These are phyloP conservation scores for Entomyzon cyanotis DNA, from an alignment of 2,113 vertebrate species.

Conservation along the genomic window DNA sequence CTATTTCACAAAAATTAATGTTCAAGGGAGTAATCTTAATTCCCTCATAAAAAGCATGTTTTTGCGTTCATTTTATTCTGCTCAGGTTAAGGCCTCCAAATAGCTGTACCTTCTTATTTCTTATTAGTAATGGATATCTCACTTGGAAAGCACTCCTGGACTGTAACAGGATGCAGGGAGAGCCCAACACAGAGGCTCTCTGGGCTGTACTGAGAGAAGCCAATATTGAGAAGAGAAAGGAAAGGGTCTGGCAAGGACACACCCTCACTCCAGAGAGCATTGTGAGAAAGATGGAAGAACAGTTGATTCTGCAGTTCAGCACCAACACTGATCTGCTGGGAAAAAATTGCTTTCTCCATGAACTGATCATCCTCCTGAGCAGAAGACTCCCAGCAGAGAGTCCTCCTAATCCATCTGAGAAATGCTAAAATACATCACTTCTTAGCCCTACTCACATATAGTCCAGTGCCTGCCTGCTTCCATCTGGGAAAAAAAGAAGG, in stretches of 20 bases:
- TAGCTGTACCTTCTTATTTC: background rate
- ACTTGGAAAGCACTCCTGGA: background rate
- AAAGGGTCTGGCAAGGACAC: background rate
- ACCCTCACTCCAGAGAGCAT: background rate
- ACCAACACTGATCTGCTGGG: background rate
- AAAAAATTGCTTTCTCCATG: background rate
- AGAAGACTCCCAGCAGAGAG: background rate
- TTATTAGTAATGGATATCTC: background rate
- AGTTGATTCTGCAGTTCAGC: background rate
- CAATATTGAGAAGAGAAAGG: background rate
- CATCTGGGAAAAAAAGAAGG: background rate
- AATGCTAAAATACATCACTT: background rate
- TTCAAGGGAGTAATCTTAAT: background rate
- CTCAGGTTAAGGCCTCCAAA: background rate
- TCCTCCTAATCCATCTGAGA: background rate
- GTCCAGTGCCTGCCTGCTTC: background rate
- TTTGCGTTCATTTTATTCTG: background rate
- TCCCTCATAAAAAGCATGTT: fast-evolving
- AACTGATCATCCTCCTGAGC: background rate
- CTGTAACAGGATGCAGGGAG: background rate
- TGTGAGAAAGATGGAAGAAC: background rate
- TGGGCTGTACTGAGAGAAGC: background rate
- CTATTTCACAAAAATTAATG: background rate
- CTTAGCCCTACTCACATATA: background rate
- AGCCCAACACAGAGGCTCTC: background rate